phyloP scores from a whole-genome alignment of 2,113 vertebrate genomes.

The Lasiurus cinereus region DNA sequence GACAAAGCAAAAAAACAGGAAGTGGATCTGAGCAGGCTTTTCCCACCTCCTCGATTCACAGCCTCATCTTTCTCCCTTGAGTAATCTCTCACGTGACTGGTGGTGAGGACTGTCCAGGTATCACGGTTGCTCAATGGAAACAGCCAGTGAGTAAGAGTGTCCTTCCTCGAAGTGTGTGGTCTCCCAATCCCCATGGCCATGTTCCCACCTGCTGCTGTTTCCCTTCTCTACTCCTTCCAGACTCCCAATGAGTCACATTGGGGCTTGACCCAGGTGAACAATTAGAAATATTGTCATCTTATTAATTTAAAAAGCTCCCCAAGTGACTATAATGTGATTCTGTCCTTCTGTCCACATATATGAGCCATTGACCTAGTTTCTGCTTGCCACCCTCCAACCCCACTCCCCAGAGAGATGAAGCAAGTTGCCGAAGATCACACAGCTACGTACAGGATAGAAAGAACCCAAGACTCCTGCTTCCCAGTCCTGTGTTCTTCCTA shows the following conservation, averaged over 20 bases:
- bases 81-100: background rate
- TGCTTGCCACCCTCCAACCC: background rate
- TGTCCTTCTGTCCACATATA: background rate
- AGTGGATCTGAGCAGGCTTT: background rate
- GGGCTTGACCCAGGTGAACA: background rate
- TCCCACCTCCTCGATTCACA: background rate
- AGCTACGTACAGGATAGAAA: background rate
- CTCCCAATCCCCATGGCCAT: background rate
- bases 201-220: background rate
- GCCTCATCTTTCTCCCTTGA: background rate
- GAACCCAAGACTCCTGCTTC: background rate
- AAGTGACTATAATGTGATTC: background rate
- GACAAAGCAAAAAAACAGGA: background rate
- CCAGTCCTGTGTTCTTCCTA: background rate
- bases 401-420: background rate
- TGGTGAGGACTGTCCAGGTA: background rate
- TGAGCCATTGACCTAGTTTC: background rate
- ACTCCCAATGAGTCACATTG: background rate
- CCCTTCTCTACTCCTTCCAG: background rate
- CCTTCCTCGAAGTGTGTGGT: background rate
- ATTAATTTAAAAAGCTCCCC: background rate
- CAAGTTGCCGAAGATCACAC: background rate
- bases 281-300: background rate
- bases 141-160: slow-evolving; percentile 5
- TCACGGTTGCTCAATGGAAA: background rate